Base-by-base conservation (phyloP, 92 coral and sea anemone species). In the Heteractis magnifica region DNA sequence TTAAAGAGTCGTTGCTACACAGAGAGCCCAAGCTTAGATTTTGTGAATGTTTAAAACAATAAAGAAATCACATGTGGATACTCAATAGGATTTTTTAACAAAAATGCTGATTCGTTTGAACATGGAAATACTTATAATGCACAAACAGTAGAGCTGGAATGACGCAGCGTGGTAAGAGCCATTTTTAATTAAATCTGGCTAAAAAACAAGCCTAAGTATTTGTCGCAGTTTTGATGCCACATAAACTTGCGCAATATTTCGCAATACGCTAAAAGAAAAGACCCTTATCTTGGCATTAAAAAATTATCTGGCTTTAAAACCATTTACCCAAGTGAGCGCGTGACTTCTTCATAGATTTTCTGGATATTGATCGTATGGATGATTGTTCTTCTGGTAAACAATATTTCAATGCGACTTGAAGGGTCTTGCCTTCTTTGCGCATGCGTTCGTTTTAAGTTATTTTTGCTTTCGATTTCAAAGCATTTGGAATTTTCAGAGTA, bases 91-190 rank as follows among this genome's bases (percentile, higher is more conserved):
- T 1, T 34, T 34, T 34, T 34, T 34, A 34, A 34, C 44, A 34
- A 34, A 34, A 0, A 53, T 53, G 13, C 58, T 53, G 58, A 53
- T 53, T 68, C 5, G 73, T 10, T 18, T 68, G 48, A 68, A 68
- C 20, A n/a, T 59, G 14, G 18, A 59, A 13, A 13, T 0, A 5
- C 18, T 6, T 15, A 18, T n/a, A 10, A 62, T 18, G 70, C 73
- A 68, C 73, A 68, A 68, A 48, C 73, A 68, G 73, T 26, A 68
- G 73, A 23, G 73, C 48, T 68, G 48, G 73, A 68, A 68, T 10
- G 49, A 68, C 20, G 6, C 44, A 20, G 73, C 49, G 49, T 13
- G 2, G 23, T 5, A 64, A 64, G 41, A 19, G 71, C 71, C 71
- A 64, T 18, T n/a, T 18, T 18, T 5, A n/a, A 16, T 15, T 15